Conservation (phyloP, 2,888 invertebrate species). For the Agrilus cyanescens region DNA sequence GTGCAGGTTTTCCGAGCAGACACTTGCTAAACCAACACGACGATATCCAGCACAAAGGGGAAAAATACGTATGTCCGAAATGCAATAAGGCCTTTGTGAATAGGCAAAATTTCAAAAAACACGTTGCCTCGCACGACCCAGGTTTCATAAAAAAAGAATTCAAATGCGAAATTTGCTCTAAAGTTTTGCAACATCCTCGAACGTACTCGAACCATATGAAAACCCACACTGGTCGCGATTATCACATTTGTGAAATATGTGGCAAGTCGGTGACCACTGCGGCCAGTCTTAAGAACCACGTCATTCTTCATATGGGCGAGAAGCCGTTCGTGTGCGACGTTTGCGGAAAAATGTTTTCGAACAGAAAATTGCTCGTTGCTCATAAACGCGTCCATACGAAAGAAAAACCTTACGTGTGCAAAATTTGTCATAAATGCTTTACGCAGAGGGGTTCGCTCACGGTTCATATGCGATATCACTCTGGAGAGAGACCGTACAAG, state of each 20-base stretch:
- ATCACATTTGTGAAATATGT: conserved; percentile 36
- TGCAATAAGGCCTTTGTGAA: conserved; percentile 36
- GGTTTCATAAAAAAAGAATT: conserved; percentile 10
- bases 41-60: conserved; percentile 11
- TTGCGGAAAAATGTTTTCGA: conserved; percentile 37
- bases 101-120: conserved; percentile 17
- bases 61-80: conserved; percentile 22
- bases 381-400: conserved; percentile 44
- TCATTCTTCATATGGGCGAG: conserved; percentile 30
- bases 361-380: conserved; percentile 33
- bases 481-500: conserved; percentile 39
- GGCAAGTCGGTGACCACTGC: conserved; percentile 38
- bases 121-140: conserved; percentile 13
- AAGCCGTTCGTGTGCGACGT: conserved; percentile 27
- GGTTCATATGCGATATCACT: conserved; percentile 33
- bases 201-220: conserved; percentile 10
- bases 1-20: conserved; percentile 24
- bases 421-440: conserved; percentile 42
- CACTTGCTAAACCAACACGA: conserved; percentile 15
- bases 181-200: conserved; percentile 1
- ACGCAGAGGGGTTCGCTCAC: conserved; percentile 41
- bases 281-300: conserved; percentile 21
- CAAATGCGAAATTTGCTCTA: conserved; percentile 11
- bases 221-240: conserved; percentile 8
- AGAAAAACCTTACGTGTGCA: conserved; percentile 40